Conservation (phyloP, 1,140 invertebrate genomes). For the Trichonephila inaurata region DNA sequence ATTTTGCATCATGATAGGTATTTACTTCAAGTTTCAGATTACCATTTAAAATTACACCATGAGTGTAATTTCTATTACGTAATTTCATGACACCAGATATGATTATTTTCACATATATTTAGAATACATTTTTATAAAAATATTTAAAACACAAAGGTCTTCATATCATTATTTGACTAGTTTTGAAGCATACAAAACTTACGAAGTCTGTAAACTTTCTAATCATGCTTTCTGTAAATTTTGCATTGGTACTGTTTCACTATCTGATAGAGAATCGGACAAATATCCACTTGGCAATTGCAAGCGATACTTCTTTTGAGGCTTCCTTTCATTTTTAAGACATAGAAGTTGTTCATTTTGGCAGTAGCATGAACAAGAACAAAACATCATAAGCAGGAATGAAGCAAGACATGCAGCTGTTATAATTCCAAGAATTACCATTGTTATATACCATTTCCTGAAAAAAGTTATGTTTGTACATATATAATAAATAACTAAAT, state of each 20-base stretch:
- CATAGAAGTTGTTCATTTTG: conserved; percentile 66
- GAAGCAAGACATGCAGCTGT: conserved; percentile 56
- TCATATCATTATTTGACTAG: not conserved
- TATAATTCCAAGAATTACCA: conserved; percentile 45
- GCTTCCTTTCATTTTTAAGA: not conserved
- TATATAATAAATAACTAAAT: not conserved
- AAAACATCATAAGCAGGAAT: conserved; percentile 34
- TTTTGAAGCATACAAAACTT: not conserved
- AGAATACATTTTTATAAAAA: not conserved
- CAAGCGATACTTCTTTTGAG: not conserved
- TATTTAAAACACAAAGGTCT: not conserved
- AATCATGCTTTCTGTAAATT: conserved; percentile 37
- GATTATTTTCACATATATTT: not conserved
- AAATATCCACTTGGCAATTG: conserved; percentile 56
- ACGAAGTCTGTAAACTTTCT: no score
- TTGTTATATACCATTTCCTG: conserved; percentile 55
- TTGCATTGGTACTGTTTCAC: conserved; percentile 54
- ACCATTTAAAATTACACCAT: no score
- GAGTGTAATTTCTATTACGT: no score
- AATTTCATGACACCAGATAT: not conserved
- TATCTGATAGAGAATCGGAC: conserved; percentile 67
- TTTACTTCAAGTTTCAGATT: no score
- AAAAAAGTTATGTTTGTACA: not conserved
- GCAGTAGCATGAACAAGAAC: conserved; percentile 58
- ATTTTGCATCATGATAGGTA: no score